These are phyloP conservation scores for Drosophila neutralis DNA, from an alignment of 2,888 invertebrate genomes.

Conservation along the genomic window DNA sequence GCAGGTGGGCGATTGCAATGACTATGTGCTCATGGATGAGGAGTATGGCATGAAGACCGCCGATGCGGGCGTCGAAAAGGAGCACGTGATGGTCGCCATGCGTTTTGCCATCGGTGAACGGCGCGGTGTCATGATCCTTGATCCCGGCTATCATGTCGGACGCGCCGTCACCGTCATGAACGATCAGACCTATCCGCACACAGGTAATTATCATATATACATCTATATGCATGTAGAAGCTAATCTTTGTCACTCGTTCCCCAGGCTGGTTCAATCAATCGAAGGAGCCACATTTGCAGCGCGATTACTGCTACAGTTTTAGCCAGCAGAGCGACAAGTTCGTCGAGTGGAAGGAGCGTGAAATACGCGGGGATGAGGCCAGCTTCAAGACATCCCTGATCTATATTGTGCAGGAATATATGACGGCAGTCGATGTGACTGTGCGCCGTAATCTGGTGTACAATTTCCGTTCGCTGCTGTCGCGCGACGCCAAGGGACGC, in stretches of 20 bases:
- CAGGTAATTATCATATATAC: constrained; percentile 83
- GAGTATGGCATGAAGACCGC: constrained; percentile 85
- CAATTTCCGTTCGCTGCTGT: constrained; percentile 91
- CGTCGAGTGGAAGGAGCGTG: constrained; percentile 93
- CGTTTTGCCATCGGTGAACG: constrained; percentile 90
- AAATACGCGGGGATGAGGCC: constrained; percentile 88
- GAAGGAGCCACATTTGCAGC: constrained; percentile 90
- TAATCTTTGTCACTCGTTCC: neutral
- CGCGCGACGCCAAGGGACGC: constrained; percentile 93
- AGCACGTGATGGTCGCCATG: constrained; percentile 93
- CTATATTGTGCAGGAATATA: constrained; percentile 91
- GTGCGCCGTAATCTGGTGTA: constrained; percentile 95
- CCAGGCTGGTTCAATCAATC: constrained; percentile 93
- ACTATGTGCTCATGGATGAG: constrained; percentile 87
- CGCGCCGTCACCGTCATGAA: constrained; percentile 94
- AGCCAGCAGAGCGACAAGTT: constrained; percentile 89
- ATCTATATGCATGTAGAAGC: neutral
- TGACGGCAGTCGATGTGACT: constrained; percentile 93
- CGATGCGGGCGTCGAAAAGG: constrained; percentile 89
- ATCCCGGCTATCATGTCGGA: constrained; percentile 96
- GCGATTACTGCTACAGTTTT: constrained; percentile 93
- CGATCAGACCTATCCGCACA: constrained; percentile 93
- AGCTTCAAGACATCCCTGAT: constrained; percentile 90
- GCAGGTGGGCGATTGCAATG: constrained; percentile 88
- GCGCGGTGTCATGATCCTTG: constrained; percentile 91